Percentiles rank a stretch among this genome's conserved stretches.
These are phyloP conservation scores for Datnioides undecimradiatus DNA, from an alignment of 2,113 vertebrate species.

Conservation along the genomic window DNA sequence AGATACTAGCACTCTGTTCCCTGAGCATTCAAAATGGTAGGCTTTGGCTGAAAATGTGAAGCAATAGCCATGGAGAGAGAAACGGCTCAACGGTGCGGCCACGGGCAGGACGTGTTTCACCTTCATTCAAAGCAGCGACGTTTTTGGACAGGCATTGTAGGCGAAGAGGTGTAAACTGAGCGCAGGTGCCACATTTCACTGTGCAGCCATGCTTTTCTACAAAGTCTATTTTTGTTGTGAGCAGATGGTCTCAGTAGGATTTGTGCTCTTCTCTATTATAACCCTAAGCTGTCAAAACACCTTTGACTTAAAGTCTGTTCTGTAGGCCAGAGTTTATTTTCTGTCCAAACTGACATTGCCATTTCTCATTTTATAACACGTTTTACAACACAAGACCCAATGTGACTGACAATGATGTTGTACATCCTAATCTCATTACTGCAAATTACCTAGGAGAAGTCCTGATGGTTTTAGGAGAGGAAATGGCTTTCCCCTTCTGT, in stretches of 20 bases:
- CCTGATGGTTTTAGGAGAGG: not conserved
- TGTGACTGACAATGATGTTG: not conserved
- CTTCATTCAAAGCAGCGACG: not conserved
- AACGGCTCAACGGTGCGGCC: not conserved
- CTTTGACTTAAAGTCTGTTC: not conserved
- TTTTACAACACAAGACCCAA: not conserved
- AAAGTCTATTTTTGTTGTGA: conserved; percentile 28
- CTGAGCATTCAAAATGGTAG: conserved; percentile 30
- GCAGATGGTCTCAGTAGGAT: conserved; percentile 46
- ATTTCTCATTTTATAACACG: not conserved
- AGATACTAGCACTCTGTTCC: conserved; percentile 13
- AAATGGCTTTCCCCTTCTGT: not conserved
- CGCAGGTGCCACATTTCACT: not conserved
- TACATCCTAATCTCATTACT: conserved; percentile 17
- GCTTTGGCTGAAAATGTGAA: conserved; percentile 36
- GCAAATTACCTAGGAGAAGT: conserved; percentile 2
- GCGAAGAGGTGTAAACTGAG: conserved; percentile 2
- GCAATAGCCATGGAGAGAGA: conserved; percentile 15
- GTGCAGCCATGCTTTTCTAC: not conserved
- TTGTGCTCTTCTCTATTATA: conserved; percentile 37
- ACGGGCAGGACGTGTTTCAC: conserved; percentile 2
- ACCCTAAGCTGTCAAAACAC: conserved; percentile 18
- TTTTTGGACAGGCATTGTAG: not conserved
- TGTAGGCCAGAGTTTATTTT: not conserved
- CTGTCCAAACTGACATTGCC: not conserved